Percentiles rank a stretch among this genome's conserved stretches.
phyloP scores from a whole-genome alignment of 2,888 invertebrate species.

The Netelia fuscicornis region DNA sequence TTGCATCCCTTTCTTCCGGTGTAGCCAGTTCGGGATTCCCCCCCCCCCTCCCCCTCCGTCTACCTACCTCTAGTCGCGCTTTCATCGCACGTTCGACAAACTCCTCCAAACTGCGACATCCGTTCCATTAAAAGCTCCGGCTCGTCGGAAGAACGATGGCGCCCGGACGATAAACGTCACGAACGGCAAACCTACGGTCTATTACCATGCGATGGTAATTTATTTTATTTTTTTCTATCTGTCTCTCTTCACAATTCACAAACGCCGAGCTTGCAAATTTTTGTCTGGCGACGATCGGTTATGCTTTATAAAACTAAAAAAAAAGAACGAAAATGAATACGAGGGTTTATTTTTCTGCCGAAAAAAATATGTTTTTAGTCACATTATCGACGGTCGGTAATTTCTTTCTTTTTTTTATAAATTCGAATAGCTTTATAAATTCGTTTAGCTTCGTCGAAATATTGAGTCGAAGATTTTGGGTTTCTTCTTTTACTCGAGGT shows the following conservation, averaged over 20 bases:
- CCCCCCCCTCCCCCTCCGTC: not conserved
- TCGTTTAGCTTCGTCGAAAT: too few species aligned
- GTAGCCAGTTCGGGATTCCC: not conserved
- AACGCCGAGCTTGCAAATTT: too few species aligned
- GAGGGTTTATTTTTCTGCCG: not conserved
- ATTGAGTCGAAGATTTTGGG: too few species aligned
- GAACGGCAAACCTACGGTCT: slow-evolving; percentile 2
- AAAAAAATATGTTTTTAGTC: not conserved
- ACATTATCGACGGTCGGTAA: too few species aligned
- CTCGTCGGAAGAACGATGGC: not conserved
- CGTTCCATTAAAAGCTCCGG: slow-evolving; percentile 46
- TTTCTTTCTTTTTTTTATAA: too few species aligned
- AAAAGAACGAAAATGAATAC: not conserved
- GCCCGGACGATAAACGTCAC: slow-evolving; percentile 5
- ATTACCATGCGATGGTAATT: slow-evolving; percentile 9
- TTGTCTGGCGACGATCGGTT: not conserved
- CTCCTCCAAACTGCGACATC: slow-evolving; percentile 51
- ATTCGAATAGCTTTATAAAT: too few species aligned
- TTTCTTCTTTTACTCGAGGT: too few species aligned
- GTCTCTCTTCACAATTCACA: too few species aligned
- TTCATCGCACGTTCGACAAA: slow-evolving; percentile 47
- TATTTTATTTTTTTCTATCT: not conserved
- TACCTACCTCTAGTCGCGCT: slow-evolving; percentile 18
- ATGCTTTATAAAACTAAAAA: not conserved
- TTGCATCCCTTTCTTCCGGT: slow-evolving; percentile 5